Evolutionary conservation across 2,113 vertebrate genomes (phyloP).

Genomic region (Podocnemis expansa): DNA sequence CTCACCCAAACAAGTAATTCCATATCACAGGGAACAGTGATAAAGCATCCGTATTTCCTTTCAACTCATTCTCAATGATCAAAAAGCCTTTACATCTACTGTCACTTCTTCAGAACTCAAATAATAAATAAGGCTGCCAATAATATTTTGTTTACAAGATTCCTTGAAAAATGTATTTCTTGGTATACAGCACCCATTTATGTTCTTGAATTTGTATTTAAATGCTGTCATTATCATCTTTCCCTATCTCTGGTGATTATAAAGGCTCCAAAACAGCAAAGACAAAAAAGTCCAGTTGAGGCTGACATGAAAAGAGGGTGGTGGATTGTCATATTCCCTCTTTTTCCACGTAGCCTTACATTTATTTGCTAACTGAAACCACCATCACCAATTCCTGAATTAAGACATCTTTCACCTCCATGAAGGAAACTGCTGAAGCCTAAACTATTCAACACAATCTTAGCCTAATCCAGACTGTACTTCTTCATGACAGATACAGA

Average conservation of each 20-base stretch:
- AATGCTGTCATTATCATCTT: neutral
- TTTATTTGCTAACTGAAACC: conserved; percentile 82
- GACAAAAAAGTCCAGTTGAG: neutral
- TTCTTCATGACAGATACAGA: neutral
- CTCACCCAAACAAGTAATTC: neutral
- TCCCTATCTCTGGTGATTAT: neutral
- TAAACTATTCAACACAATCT: neutral
- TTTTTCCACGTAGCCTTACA: conserved; percentile 57
- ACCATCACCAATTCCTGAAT: conserved; percentile 73
- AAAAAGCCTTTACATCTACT: neutral
- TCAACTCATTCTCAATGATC: neutral
- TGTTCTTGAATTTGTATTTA: neutral
- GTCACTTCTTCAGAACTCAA: neutral
- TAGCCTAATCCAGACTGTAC: neutral
- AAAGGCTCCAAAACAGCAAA: neutral
- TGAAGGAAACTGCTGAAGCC: neutral
- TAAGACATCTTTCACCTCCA: neutral
- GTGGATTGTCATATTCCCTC: conserved; percentile 25
- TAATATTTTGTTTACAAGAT: neutral
- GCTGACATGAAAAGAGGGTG: neutral
- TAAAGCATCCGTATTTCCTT: neutral
- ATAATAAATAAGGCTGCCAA: neutral
- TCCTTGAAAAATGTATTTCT: neutral
- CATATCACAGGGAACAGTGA: neutral
- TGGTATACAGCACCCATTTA: neutral